Conservation (phyloP, 2,113 vertebrate species). For the Nicator chloris region DNA sequence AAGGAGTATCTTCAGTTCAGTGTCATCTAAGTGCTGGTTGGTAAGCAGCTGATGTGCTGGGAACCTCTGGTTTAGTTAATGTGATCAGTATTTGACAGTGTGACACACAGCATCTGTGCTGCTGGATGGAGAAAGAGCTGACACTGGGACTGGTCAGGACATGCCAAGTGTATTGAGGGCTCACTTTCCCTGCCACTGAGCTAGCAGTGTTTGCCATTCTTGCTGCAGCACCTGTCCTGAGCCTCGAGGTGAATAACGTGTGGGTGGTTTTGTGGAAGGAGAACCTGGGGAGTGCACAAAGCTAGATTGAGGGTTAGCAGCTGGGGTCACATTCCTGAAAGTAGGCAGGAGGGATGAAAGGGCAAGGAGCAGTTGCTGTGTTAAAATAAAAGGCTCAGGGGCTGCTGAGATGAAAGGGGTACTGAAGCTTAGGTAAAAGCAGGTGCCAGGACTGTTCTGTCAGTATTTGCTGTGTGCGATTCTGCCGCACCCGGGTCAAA, state of each 20-base stretch:
- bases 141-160: neutral
- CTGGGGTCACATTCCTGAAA: neutral
- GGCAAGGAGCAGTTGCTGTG: neutral
- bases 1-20: neutral
- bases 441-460: neutral
- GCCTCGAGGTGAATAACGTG: neutral
- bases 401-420: neutral
- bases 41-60: neutral
- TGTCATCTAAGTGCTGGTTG: neutral
- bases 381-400: neutral
- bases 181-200: neutral
- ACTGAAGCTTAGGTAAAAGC: neutral
- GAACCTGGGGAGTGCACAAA: neutral
- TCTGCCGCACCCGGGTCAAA: neutral
- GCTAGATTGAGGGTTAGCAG: neutral
- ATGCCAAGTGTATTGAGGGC: fast-evolving
- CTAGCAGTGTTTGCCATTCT: neutral
- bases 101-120: neutral
- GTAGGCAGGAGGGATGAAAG: neutral
- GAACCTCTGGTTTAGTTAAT: neutral
- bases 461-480: neutral
- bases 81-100: neutral
- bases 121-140: neutral
- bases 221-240: neutral
- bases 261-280: neutral